Evolutionary conservation across 2,113 vertebrate species (phyloP), one percentile per base, ranked within the genome.

Genomic region (Puntigrus tetrazona): DNA sequence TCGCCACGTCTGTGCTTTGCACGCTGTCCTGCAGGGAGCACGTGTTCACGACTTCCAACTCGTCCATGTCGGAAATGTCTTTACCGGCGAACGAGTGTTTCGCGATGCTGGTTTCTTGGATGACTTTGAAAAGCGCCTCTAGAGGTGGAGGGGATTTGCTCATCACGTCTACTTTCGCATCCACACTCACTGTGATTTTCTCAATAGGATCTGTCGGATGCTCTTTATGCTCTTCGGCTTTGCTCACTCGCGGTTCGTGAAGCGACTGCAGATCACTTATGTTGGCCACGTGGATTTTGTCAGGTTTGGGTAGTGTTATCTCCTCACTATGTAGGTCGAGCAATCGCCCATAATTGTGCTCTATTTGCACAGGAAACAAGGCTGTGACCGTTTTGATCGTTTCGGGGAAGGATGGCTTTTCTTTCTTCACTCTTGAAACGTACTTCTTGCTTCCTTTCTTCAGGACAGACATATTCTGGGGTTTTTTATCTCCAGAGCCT

Each of bases 281-380:
- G 29, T 52, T 57, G 87, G 82, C 83, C 3, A 61, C 2, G 2
- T 41, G 47, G 31, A 57, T 57, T 87, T 82, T 85, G 11, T 88
- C 59, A 29, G 86, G 70, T 45, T 65, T 36, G 81, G 41, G 82
- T 75, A 88, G 38, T 22, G 85, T 88, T 4, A 83, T 88, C 55
- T 88, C 85, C 55, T 88, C 82, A 67, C 72, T 84, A 25, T 86
- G 61, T 1, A 80, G 27, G 50, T 88, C 87, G 5, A 36, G 70
- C 87, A 79, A 90, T 87, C 77, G 91, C 47, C 93, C 94, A 55
- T 94, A 94, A 82, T 92, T 92, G 84, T 94, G 94, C 67, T 95
- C 94, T 69, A 91, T 90, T 43, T 93, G 92, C 65, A 93, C 72
- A 8, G 85, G 86, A 45, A 87, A 90, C 1, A 82, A 89, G 0